These are phyloP conservation scores for Chironomus tepperi DNA, from an alignment of 1,140 invertebrate genomes.

Conservation along the genomic window DNA sequence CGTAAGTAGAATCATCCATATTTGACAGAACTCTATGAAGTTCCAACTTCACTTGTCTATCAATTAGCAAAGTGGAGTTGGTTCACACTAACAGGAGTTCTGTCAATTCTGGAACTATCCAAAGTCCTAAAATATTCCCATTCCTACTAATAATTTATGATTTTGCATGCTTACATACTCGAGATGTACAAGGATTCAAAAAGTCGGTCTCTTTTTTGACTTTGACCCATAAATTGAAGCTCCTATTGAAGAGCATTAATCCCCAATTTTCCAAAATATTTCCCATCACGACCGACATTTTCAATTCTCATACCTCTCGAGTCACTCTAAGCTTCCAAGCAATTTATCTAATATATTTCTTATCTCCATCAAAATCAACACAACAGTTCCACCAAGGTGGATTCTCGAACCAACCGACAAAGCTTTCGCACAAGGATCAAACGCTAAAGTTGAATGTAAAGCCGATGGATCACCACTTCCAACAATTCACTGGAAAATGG, in stretches of 20 bases:
- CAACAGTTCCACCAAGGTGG: slow-evolving; percentile 88
- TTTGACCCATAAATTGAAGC: neutral
- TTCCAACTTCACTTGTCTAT: too few species aligned
- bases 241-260: too few species aligned
- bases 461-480: slow-evolving; percentile 92
- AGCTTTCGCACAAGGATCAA: slow-evolving; percentile 86
- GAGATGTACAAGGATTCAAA: neutral
- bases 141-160: neutral
- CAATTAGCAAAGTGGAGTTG: too few species aligned
- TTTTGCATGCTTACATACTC: slow-evolving; percentile 14
- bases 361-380: slow-evolving; percentile 15
- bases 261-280: too few species aligned
- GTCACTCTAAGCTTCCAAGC: neutral
- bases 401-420: slow-evolving; percentile 91
- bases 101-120: too few species aligned
- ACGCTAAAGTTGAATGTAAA: slow-evolving; percentile 89
- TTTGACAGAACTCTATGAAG: too few species aligned
- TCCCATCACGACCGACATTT: neutral
- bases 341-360: neutral
- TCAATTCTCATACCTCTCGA: neutral
- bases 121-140: neutral
- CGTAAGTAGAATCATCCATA: neutral
- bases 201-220: neutral
- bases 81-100: too few species aligned
- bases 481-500: slow-evolving; percentile 89